A percentile compares a stretch with the other conserved stretches of the same genome.
Conservation (phyloP, 2,888 invertebrate species). For the Herminia tarsipennalis region DNA sequence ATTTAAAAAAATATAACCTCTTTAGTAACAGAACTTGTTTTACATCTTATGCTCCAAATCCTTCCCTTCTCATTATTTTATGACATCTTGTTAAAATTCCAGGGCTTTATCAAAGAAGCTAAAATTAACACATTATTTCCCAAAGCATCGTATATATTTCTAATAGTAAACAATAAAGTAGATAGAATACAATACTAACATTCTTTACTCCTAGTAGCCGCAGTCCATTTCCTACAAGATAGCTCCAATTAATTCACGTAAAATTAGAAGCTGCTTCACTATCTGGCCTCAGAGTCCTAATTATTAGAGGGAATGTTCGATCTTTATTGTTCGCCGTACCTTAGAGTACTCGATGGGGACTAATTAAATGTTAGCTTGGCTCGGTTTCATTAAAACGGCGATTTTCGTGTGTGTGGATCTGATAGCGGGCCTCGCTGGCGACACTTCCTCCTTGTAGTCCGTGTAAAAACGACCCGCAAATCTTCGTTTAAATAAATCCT, state of each 20-base stretch:
- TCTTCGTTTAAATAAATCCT: constrained; percentile 40
- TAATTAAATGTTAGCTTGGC: constrained; percentile 72
- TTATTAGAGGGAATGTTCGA: constrained; percentile 79
- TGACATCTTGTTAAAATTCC: too few species aligned
- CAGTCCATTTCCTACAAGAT: constrained; percentile 65
- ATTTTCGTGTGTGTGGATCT: constrained; percentile 81
- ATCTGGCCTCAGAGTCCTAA: constrained; percentile 73
- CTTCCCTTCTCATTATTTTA: background rate
- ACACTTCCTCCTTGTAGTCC: constrained; percentile 47
- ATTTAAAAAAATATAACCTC: too few species aligned
- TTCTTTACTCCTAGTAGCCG: constrained; percentile 1
- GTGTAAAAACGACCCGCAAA: constrained; percentile 42
- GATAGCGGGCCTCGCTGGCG: constrained; percentile 59
- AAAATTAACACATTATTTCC: too few species aligned
- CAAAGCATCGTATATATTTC: too few species aligned
- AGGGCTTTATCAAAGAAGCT: too few species aligned
- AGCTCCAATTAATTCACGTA: constrained; percentile 74
- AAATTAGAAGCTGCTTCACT: constrained; percentile 68
- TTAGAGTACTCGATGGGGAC: constrained; percentile 68
- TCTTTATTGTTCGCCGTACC: constrained; percentile 79
- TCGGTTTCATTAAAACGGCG: constrained; percentile 74
- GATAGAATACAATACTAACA: background rate
- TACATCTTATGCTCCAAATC: constrained; percentile 6
- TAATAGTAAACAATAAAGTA: background rate
- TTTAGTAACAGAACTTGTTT: too few species aligned